phyloP scores from a whole-genome alignment of 37 sponge, comb jelly and placozoan species.

The Petrosia ficiformis region DNA sequence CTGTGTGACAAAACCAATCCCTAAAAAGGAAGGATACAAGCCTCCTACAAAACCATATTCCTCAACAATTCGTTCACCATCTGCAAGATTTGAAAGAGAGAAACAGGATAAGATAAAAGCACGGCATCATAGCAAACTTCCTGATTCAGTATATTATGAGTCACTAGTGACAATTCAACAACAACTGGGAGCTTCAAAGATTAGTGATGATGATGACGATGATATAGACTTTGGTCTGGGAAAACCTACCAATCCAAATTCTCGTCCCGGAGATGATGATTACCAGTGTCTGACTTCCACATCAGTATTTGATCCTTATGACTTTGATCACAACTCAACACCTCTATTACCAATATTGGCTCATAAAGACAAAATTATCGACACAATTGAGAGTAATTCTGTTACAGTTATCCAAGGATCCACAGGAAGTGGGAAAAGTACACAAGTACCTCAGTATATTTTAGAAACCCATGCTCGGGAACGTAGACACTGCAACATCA shows the following conservation, averaged over 20 bases:
- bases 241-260: not conserved
- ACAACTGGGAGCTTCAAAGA: not conserved
- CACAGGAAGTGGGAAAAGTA: slow-evolving; percentile 92
- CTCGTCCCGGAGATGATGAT: not conserved
- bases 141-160: not conserved
- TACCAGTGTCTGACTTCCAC: not conserved
- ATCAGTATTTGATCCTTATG: slow-evolving; percentile 26
- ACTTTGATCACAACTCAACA: slow-evolving; percentile 17
- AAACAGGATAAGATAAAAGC: not conserved
- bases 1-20: slow-evolving; percentile 9
- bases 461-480: slow-evolving; percentile 62
- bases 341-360: slow-evolving; percentile 62
- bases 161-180: not conserved
- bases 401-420: slow-evolving; percentile 84
- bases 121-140: not conserved
- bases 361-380: slow-evolving; percentile 51
- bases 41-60: not conserved
- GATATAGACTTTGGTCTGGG: not conserved
- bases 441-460: slow-evolving; percentile 94
- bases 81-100: not conserved
- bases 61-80: not conserved
- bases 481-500: slow-evolving; percentile 84
- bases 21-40: not conserved
- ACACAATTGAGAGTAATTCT: slow-evolving; percentile 64
- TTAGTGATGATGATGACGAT: not conserved